Evolutionary conservation across 2,797 vertebrate genomes (phyloP), one percentile per base, ranked within the genome.

Genomic region (Gymnothorax javanicus): DNA sequence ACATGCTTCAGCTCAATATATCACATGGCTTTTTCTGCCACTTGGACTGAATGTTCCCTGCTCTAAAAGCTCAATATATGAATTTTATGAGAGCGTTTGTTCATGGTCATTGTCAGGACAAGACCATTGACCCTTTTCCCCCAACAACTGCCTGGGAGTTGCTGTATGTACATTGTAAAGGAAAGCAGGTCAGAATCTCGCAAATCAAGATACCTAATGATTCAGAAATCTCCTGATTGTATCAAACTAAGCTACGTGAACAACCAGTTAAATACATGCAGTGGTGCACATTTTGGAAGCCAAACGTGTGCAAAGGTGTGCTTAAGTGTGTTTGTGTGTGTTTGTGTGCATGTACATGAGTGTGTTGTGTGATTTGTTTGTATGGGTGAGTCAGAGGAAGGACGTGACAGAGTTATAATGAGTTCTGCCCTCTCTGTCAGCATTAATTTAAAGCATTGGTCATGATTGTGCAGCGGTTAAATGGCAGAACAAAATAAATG

Each of bases 251-350:
- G 84, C 83, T 52, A 33, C 50, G 33, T 54, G 43, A 79, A 12
- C 43, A 25, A n/a, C 58, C 62, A 86, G 52, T 73, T 90, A 87
- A 84, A 87, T 89, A 90, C 89, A 85, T 88, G 84, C 88, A 85
- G 90, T 89, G 90, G 88, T 73, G 43, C 50, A 50, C 84, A 87
- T 81, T 87, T 86, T 50, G 88, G 87, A 90, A 88, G 89, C 83
- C 86, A 89, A 93, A 91, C 86, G 89, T 89, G 60, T 82, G 83
- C 90, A 90, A 90, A 91, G 92, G 91, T 90, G 88, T 91, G 85
- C 71, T 79, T 90, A 50, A 71, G 84, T 90, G 90, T 91, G 92
- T 92, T 91, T 90, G 88, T 91, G 85, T 77, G 83, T 90, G 83
- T 87, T 89, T 62, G 60, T 73, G 83, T 90, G 58, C 73, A 84